Conservation (phyloP, 2,113 vertebrate genomes). For the Amazona guildingii region DNA sequence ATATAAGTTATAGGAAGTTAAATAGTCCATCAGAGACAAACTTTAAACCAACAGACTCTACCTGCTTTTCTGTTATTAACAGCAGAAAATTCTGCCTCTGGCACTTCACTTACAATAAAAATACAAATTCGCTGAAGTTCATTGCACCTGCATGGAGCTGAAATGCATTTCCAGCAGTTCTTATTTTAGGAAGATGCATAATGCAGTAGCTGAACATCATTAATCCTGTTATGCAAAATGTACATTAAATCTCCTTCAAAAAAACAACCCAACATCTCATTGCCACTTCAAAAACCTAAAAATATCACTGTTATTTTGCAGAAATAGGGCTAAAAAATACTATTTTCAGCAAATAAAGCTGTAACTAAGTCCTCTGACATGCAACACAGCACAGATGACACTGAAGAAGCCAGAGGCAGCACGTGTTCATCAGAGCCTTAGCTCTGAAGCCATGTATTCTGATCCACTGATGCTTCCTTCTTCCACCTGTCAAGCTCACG, state of each 20-base stretch:
- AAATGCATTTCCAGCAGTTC: not conserved
- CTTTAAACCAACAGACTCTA: not conserved
- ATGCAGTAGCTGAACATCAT: not conserved
- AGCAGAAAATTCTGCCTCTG: not conserved
- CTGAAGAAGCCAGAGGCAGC: not conserved
- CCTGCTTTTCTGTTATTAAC: not conserved
- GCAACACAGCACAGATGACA: not conserved
- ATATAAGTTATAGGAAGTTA: not conserved
- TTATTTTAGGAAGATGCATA: not conserved
- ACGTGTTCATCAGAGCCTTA: not conserved
- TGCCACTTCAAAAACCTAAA: not conserved
- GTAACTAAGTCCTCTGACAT: not conserved
- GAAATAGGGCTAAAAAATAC: not conserved
- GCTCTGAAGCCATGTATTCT: not conserved
- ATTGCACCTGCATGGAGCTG: not conserved
- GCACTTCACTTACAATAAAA: not conserved
- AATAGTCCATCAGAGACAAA: not conserved
- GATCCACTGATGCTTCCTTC: not conserved
- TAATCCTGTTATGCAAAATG: not conserved
- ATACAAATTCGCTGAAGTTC: not conserved
- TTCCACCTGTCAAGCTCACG: not conserved
- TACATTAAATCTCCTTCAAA: not conserved
- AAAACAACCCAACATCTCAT: not conserved
- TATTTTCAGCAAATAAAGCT: not conserved
- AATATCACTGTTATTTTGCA: not conserved